phyloP scores from a whole-genome alignment of 2,888 invertebrate genomes.

The Eubasilissa splendida region DNA sequence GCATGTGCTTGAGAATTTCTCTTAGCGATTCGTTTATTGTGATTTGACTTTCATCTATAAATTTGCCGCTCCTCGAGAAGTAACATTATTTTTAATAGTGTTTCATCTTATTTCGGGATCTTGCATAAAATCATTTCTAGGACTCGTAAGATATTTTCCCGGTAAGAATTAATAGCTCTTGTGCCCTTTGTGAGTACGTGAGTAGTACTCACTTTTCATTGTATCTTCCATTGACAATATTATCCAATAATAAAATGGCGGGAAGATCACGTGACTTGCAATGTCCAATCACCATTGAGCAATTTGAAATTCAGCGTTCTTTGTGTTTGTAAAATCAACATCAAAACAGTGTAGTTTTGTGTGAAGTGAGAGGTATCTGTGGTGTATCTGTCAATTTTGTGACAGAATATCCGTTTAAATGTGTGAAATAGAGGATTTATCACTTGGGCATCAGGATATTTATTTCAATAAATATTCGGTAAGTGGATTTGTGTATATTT shows the following conservation, averaged over 20 bases:
- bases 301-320: conserved; percentile 70
- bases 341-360: conserved; percentile 72
- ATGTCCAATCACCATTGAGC: conserved; percentile 59
- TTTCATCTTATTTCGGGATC: background rate
- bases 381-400: conserved; percentile 72
- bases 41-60: background rate
- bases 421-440: conserved; percentile 82
- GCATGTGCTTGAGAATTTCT: background rate
- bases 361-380: conserved; percentile 67
- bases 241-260: conserved; percentile 67
- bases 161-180: conserved; percentile 35
- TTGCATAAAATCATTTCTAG: conserved; percentile 4
- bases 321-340: conserved; percentile 67
- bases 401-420: conserved; percentile 72
- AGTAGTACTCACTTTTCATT: conserved; percentile 59
- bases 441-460: conserved; percentile 78
- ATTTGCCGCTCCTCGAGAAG: conserved; percentile 10
- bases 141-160: conserved; percentile 8
- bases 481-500: conserved; percentile 66
- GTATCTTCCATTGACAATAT: conserved; percentile 61
- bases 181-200: conserved; percentile 35
- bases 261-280: conserved; percentile 70
- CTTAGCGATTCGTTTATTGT: background rate
- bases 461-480: conserved; percentile 79
- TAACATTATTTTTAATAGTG: background rate